Conservation (phyloP, 2,888 invertebrate genomes). For the Ichneumon xanthorius region DNA sequence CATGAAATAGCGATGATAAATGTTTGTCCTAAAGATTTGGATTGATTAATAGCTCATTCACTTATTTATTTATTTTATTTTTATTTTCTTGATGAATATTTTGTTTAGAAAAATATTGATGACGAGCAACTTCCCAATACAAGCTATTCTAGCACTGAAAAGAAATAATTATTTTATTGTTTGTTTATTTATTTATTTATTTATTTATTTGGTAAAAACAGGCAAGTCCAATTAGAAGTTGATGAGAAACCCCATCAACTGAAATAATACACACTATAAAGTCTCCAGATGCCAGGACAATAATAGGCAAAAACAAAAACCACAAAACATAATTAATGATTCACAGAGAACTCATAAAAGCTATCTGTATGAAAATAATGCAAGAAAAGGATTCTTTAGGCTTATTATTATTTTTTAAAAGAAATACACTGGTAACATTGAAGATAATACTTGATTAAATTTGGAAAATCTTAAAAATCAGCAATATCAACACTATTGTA, state of each 20-base stretch:
- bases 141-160: not conserved
- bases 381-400: no score
- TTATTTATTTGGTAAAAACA: not conserved
- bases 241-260: not conserved
- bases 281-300: not conserved
- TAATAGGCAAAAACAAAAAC: not conserved
- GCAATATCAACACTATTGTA: no score
- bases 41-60: slow-evolving; percentile 5
- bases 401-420: no score
- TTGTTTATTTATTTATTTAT: slow-evolving; percentile 23
- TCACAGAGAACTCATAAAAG: no score
- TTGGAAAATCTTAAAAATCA: no score
- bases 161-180: not conserved
- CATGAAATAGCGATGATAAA: not conserved
- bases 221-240: no score
- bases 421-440: no score
- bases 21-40: not conserved
- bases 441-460: no score
- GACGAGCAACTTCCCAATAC: not conserved
- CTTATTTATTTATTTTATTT: slow-evolving; percentile 7
- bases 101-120: not conserved
- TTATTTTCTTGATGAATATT: not conserved
- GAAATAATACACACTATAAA: not conserved
- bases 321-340: not conserved
- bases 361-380: no score